phyloP scores from a whole-genome alignment of 2,888 invertebrate genomes.

The Neoscelio sp. region DNA sequence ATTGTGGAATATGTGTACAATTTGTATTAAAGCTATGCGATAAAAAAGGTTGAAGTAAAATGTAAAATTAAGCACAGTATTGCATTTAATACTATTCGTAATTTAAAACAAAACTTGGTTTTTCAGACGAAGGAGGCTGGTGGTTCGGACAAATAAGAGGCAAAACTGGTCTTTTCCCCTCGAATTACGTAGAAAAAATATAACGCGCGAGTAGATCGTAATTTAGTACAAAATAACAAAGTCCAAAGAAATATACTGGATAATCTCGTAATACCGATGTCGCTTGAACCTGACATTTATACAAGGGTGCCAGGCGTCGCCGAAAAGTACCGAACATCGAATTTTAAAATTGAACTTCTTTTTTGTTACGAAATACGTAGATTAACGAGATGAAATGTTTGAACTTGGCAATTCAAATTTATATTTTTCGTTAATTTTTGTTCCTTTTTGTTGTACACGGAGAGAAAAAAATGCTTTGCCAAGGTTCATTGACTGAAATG shows the following conservation, averaged over 20 bases:
- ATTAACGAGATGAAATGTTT: constrained; percentile 9
- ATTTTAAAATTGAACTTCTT: neutral
- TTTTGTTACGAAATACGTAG: neutral
- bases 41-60: constrained; percentile 6
- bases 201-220: constrained; percentile 16
- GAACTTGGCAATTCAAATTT: constrained; percentile 12
- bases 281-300: constrained; percentile 7
- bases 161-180: constrained; percentile 86
- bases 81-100: no score
- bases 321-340: constrained; percentile 9
- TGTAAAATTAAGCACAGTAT: no score
- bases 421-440: neutral
- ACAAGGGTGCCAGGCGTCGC: no score
- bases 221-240: constrained; percentile 45
- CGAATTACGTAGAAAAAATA: constrained; percentile 86
- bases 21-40: no score
- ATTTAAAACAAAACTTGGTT: constrained; percentile 41
- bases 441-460: no score
- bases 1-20: neutral
- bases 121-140: constrained; percentile 87
- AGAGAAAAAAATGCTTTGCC: no score
- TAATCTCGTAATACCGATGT: constrained; percentile 16
- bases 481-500: no score
- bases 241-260: constrained; percentile 41
- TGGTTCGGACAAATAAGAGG: constrained; percentile 86